A percentile compares a stretch with the other conserved stretches of the same genome.
These are phyloP conservation scores for Tragelaphus imberbis DNA, from an alignment of 2,113 vertebrate genomes.

Conservation along the genomic window DNA sequence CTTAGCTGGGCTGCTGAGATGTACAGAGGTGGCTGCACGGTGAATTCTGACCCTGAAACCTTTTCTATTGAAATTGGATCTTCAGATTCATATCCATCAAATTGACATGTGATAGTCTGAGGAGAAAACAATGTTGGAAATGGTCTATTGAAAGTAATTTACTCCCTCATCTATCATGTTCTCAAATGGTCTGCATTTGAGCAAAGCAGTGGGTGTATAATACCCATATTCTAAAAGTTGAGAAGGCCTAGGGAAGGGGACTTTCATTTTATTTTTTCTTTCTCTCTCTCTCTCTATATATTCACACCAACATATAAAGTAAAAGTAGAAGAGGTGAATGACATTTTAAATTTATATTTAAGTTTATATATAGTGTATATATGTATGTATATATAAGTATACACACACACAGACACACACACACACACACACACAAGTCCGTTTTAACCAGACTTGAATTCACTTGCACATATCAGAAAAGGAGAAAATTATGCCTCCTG, in stretches of 20 bases:
- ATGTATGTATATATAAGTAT: neutral
- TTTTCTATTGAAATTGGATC: constrained; percentile 41
- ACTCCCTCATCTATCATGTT: constrained; percentile 51
- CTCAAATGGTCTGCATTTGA: constrained; percentile 43
- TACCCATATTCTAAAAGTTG: constrained; percentile 59
- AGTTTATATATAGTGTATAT: neutral
- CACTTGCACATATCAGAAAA: constrained; percentile 48
- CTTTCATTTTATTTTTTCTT: constrained; percentile 71
- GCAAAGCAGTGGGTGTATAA: constrained; percentile 31
- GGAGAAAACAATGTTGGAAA: constrained; percentile 57
- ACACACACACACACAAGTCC: neutral
- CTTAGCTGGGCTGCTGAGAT: constrained; percentile 21
- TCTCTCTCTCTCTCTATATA: neutral
- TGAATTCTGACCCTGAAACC: neutral
- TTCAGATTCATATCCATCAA: constrained; percentile 60
- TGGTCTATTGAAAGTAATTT: constrained; percentile 52
- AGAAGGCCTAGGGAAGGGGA: constrained; percentile 50
- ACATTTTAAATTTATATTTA: constrained; percentile 38
- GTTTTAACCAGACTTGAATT: constrained; percentile 55
- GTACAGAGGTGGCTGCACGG: constrained; percentile 13
- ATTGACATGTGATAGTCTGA: constrained; percentile 57
- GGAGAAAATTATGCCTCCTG: constrained; percentile 53
- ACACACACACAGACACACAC: neutral
- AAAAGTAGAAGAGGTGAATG: constrained; percentile 69
- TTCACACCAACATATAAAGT: constrained; percentile 29